These are phyloP conservation scores for Pica pica DNA, from an alignment of 2,113 vertebrate genomes.

Conservation along the genomic window DNA sequence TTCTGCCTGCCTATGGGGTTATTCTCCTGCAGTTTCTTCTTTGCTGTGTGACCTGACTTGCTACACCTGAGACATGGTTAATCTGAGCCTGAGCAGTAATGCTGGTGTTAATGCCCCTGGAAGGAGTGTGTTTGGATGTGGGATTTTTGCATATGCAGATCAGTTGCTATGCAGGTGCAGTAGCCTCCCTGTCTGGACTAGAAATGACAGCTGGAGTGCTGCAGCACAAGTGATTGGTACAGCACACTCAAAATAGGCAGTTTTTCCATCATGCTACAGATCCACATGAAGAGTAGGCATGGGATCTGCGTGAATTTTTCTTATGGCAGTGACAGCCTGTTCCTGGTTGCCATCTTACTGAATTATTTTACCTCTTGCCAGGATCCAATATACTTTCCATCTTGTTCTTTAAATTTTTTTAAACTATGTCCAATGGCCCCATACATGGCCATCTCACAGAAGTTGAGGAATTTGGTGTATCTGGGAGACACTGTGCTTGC, in stretches of 20 bases:
- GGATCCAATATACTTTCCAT: background rate
- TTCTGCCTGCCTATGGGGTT: background rate
- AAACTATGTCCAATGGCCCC: rapidly evolving
- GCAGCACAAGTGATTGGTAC: background rate
- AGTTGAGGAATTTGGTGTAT: background rate
- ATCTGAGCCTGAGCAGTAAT: background rate
- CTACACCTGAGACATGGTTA: background rate
- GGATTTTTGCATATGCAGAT: background rate
- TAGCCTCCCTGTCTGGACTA: background rate
- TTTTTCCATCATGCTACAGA: background rate
- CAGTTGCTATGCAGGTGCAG: background rate
- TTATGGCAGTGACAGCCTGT: background rate
- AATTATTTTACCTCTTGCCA: background rate
- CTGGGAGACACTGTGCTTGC: background rate
- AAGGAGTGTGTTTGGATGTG: background rate
- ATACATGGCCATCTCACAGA: background rate
- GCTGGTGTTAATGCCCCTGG: background rate
- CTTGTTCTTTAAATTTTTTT: background rate
- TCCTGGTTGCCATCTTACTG: background rate
- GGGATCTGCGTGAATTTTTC: background rate
- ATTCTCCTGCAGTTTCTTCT: background rate
- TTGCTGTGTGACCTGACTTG: background rate
- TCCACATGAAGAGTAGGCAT: background rate
- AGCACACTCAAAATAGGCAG: background rate
- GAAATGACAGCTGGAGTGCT: background rate